A percentile compares a stretch with the other conserved stretches of the same genome.
Evolutionary conservation across 2,797 vertebrate genomes (phyloP).

Genomic region (Tragelaphus oryx): DNA sequence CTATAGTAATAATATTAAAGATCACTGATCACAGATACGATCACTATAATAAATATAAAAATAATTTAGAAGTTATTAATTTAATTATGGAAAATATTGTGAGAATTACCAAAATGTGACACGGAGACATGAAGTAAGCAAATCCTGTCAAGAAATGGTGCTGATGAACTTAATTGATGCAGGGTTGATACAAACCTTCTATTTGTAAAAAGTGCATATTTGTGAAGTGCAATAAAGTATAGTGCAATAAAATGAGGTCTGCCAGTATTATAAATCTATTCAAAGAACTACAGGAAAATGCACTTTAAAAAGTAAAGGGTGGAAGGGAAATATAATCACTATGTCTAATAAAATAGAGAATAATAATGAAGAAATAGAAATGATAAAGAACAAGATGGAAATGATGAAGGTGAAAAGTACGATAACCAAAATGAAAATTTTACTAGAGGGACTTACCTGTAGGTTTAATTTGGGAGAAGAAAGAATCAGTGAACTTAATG

Average conservation of each 20-base stretch:
- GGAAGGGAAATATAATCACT: not conserved
- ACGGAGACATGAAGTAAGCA: not conserved
- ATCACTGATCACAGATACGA: not conserved
- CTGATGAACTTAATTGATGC: not conserved
- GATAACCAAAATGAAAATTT: not conserved
- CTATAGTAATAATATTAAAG: not conserved
- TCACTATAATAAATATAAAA: not conserved
- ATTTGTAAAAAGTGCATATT: not conserved
- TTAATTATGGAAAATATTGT: not conserved
- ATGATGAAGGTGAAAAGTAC: not conserved
- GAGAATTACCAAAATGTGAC: not conserved
- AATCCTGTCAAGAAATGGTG: not conserved
- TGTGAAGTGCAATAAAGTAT: not conserved
- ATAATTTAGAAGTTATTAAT: not conserved
- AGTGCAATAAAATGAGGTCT: not conserved
- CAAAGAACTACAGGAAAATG: not conserved
- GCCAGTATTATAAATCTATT: not conserved
- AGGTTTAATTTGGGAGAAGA: not conserved
- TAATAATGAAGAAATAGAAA: not conserved
- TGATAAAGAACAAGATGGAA: not conserved
- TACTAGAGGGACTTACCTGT: not conserved
- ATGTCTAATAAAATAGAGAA: not conserved
- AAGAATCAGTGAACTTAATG: not conserved
- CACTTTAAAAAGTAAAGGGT: not conserved
- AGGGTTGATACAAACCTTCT: not conserved